A percentile compares a stretch with the other conserved stretches of the same genome.
Conservation (phyloP, 2,797 vertebrate genomes). For the Manis javanica region DNA sequence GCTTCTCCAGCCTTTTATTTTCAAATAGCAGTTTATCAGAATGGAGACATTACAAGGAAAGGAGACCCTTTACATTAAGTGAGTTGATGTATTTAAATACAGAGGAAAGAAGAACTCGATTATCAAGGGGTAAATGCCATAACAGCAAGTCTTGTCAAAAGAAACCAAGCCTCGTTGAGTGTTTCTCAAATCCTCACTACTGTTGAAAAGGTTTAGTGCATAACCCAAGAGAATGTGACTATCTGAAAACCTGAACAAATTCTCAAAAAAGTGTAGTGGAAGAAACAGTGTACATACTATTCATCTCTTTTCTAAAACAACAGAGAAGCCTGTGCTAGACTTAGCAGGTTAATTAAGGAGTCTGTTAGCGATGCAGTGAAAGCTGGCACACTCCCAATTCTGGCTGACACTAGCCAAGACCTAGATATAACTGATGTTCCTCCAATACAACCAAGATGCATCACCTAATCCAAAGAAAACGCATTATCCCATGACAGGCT, state of each 20-base stretch:
- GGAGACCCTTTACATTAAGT: not conserved
- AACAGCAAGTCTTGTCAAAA: not conserved
- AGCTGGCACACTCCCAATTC: constrained; percentile 51
- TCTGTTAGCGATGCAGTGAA: constrained; percentile 46
- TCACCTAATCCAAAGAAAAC: constrained; percentile 64
- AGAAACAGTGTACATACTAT: constrained; percentile 19
- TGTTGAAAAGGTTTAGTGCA: constrained; percentile 37
- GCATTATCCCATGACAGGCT: constrained; percentile 68
- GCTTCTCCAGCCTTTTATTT: not conserved
- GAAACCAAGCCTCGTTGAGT: not conserved
- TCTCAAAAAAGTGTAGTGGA: not conserved
- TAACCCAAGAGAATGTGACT: constrained; percentile 28
- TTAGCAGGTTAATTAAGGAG: constrained; percentile 74
- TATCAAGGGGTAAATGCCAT: not conserved
- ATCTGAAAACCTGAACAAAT: constrained; percentile 48
- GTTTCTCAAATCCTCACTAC: constrained; percentile 36
- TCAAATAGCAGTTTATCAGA: constrained; percentile 1
- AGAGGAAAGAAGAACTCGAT: constrained; percentile 2
- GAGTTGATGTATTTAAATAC: constrained; percentile 14
- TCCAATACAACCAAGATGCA: constrained; percentile 52
- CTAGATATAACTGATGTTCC: constrained; percentile 73
- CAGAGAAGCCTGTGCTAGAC: not conserved
- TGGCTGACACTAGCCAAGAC: constrained; percentile 49
- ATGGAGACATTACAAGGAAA: not conserved
- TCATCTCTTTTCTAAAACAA: constrained; percentile 13